phyloP scores from a whole-genome alignment of 2,797 vertebrate species.

The Lithobates sylvaticus region DNA sequence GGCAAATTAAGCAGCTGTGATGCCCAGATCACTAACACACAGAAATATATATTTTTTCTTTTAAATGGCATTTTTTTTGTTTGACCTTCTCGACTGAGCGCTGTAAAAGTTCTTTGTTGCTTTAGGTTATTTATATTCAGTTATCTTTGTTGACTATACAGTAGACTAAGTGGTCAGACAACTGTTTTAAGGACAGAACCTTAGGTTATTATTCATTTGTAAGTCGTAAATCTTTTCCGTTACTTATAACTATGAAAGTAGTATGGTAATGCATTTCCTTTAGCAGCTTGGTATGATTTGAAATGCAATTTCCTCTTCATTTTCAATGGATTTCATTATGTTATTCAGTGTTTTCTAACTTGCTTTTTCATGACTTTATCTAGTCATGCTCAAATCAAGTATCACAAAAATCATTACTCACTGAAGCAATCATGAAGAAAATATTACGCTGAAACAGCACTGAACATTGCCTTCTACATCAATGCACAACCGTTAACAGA shows the following conservation, averaged over 20 bases:
- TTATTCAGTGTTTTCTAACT: conserved; percentile 59
- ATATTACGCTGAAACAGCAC: conserved; percentile 72
- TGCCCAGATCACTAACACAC: conserved; percentile 64
- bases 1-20: conserved; percentile 60
- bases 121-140: conserved; percentile 72
- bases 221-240: conserved; percentile 28
- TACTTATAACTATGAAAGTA: conserved; percentile 38
- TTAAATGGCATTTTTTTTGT: conserved; percentile 66
- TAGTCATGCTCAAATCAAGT: conserved; percentile 69
- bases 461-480: conserved; percentile 69
- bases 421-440: conserved; percentile 77
- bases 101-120: conserved; percentile 69
- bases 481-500: conserved; percentile 67
- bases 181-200: conserved; percentile 68
- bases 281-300: conserved; percentile 14
- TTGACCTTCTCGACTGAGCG: conserved; percentile 71
- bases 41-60: conserved; percentile 63
- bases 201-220: conserved; percentile 65
- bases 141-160: conserved; percentile 67
- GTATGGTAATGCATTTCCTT: conserved; percentile 47
- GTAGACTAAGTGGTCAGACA: conserved; percentile 65
- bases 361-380: conserved; percentile 67
- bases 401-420: conserved; percentile 71
- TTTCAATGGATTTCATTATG: conserved; percentile 44
- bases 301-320: conserved; percentile 26